Percentiles rank a stretch among this genome's conserved stretches.
phyloP scores from a whole-genome alignment of 2,888 invertebrate species.

The Lasius platythorax region DNA sequence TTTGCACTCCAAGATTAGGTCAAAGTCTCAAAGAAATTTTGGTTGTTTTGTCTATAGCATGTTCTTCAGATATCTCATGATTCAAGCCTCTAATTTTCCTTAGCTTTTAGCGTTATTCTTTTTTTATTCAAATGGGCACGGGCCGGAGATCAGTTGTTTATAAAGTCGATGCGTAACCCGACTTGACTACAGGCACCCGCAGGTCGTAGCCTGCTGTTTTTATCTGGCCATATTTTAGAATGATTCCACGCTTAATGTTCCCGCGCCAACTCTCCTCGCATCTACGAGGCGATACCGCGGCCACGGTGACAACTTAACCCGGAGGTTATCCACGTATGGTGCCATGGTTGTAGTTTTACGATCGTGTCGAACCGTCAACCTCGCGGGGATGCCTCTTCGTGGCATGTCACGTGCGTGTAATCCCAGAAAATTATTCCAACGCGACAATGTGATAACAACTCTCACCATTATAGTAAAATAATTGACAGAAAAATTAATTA shows the following conservation, averaged over 20 bases:
- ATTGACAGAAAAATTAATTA: not conserved
- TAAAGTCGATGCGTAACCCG: slow-evolving; percentile 84
- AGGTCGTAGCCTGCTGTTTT: slow-evolving; percentile 85
- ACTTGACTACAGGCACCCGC: slow-evolving; percentile 81
- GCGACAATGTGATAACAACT: slow-evolving; percentile 23
- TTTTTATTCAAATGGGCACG: slow-evolving; percentile 57
- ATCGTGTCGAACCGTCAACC: slow-evolving; percentile 67
- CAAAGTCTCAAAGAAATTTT: not conserved
- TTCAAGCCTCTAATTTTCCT: slow-evolving; percentile 25
- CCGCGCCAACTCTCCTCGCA: slow-evolving; percentile 62
- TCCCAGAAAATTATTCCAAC: not conserved
- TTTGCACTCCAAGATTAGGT: not conserved
- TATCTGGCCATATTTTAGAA: slow-evolving; percentile 85
- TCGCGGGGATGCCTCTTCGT: slow-evolving; percentile 32
- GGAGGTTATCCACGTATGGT: slow-evolving; percentile 61
- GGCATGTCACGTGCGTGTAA: slow-evolving; percentile 10
- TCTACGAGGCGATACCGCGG: slow-evolving; percentile 63
- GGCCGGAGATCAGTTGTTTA: slow-evolving; percentile 82
- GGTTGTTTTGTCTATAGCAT: slow-evolving; percentile 21
- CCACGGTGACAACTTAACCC: slow-evolving; percentile 82
- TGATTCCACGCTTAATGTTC: slow-evolving; percentile 83
- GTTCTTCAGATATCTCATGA: slow-evolving; percentile 22
- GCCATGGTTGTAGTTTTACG: slow-evolving; percentile 68
- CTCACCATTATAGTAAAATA: not conserved
- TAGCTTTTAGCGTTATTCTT: slow-evolving; percentile 55